Base-by-base conservation (phyloP, 2,797 vertebrate genomes). In the Morelia viridis region DNA sequence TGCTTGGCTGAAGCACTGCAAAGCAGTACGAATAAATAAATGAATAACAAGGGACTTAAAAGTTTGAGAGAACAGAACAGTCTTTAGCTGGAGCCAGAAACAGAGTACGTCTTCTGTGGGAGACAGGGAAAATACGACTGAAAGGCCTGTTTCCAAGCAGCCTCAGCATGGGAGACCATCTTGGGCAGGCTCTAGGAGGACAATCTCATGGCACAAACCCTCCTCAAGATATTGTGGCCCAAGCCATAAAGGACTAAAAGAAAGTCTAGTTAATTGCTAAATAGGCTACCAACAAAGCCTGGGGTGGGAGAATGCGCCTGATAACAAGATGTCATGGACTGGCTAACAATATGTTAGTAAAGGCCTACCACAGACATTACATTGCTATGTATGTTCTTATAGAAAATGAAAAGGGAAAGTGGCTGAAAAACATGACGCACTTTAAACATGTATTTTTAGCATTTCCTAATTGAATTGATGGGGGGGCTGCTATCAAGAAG, bases 391-490 rank as follows among this genome's bases (percentile, higher is more conserved):
- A 60, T 15, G 58, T 61, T 60, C 94, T 93, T 88, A 71, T 3
- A 94, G 86, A 56, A 83, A 68, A 87, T 0, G 85, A 11, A 15
- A 31, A 35, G 15, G 5, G 53, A 88, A 5, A 0, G 89, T 56
- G 83, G 9, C 0, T 0, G 12, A 61, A 92, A 5, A 90, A 1
- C 24, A 93, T 90, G 83, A 80, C 28, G 22, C 1, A 46, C 26
- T 65, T 50, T 83, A 87, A 92, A 93, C 35, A 28, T 2, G 60
- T 24, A 57, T 58, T 85, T 3, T 91, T 94, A 92, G 91, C 92
- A 31, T 94, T 60, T 60, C 13, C 65, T 90, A 19, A 60, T 60
- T 89, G 90, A 90, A 92, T 91, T 64, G 91, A 91, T 61, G 85
- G 92, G 90, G 57, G 13, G 1, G 7, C 57, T 2, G 0, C 19